Evolutionary conservation across 2,113 vertebrate species (phyloP).

Genomic region (Hemiscyllium ocellatum): DNA sequence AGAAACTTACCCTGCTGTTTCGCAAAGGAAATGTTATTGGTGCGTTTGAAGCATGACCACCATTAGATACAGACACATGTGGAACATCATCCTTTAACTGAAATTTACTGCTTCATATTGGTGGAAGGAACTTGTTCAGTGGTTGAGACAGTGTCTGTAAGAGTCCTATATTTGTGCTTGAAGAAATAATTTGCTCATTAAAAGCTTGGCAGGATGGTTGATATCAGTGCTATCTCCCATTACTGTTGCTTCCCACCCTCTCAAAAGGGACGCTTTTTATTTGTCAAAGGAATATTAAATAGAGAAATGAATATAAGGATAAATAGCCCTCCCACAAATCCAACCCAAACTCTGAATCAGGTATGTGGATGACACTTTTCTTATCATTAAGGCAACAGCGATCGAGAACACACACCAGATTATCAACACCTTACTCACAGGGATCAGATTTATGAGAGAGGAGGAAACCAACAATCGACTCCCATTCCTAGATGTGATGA

Average conservation of each 20-base stretch:
- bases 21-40: background rate
- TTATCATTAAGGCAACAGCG: too few species aligned
- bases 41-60: background rate
- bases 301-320: background rate
- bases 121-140: background rate
- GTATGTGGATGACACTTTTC: too few species aligned
- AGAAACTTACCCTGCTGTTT: background rate
- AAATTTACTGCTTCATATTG: background rate
- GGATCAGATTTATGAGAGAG: too few species aligned
- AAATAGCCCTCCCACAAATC: background rate
- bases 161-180: background rate
- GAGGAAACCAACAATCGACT: too few species aligned
- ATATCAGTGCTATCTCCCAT: background rate
- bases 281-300: background rate
- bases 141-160: background rate
- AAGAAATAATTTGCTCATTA: background rate
- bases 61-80: background rate
- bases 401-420: too few species aligned
- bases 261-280: background rate
- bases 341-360: too few species aligned
- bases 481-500: too few species aligned
- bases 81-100: background rate
- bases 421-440: too few species aligned
- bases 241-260: background rate
- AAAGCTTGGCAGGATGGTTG: background rate